Percentiles rank a stretch among this genome's conserved stretches.
phyloP scores from a whole-genome alignment of 2,797 vertebrate species.

The Hippoglossus hippoglossus region DNA sequence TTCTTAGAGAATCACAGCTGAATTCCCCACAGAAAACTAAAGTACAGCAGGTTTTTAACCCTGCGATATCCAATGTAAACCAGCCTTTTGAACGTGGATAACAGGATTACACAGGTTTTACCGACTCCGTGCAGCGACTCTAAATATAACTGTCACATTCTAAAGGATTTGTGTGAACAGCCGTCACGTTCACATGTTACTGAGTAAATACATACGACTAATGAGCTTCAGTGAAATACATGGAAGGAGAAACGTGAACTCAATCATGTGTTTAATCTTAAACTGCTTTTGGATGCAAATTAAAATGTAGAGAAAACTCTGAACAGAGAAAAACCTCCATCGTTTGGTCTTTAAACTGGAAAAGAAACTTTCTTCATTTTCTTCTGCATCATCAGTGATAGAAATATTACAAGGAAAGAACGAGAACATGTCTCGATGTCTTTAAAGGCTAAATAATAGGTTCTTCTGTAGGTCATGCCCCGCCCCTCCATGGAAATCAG shows the following conservation, averaged over 20 bases:
- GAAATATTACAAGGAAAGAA: too few species aligned
- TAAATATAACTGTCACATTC: constrained; percentile 31
- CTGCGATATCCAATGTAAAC: not conserved
- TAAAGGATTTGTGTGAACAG: constrained; percentile 14
- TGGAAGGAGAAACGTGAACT: not conserved
- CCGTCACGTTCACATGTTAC: constrained; percentile 1
- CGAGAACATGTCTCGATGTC: too few species aligned
- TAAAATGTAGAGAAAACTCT: not conserved
- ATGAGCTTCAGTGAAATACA: constrained; percentile 3
- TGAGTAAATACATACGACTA: not conserved
- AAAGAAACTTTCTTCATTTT: too few species aligned
- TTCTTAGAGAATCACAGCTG: constrained; percentile 26
- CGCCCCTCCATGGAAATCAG: too few species aligned
- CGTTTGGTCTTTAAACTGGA: too few species aligned
- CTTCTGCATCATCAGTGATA: too few species aligned
- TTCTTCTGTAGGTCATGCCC: too few species aligned
- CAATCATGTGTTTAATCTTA: not conserved
- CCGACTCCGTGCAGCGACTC: not conserved
- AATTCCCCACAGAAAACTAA: constrained; percentile 19
- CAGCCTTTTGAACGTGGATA: not conserved
- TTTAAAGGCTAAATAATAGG: too few species aligned
- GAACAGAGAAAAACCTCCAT: too few species aligned
- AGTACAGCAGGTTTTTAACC: constrained; percentile 19
- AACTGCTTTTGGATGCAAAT: not conserved
- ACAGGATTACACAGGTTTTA: constrained; percentile 24